phyloP scores from a whole-genome alignment of 2,888 invertebrate genomes.

The Campoplex nolae region DNA sequence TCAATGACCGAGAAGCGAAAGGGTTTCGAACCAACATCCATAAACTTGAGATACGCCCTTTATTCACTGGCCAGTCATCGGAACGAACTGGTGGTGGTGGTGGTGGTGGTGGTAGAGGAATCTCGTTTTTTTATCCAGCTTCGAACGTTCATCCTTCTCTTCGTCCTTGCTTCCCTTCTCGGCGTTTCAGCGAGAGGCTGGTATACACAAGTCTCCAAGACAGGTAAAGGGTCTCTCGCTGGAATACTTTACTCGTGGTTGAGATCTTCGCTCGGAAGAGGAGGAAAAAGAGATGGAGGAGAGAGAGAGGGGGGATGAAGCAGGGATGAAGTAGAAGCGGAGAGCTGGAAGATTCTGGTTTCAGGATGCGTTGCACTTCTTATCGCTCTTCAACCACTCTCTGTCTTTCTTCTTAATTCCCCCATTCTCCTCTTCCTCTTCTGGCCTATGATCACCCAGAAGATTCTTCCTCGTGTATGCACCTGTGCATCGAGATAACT shows the following conservation, averaged over 20 bases:
- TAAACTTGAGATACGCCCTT: conserved; percentile 8
- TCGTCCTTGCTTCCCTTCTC: conserved; percentile 57
- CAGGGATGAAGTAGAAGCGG: conserved; percentile 53
- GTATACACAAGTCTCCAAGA: conserved; percentile 12
- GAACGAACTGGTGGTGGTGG: background rate
- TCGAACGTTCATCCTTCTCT: conserved; percentile 51
- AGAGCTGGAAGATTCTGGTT: conserved; percentile 51
- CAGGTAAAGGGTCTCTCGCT: conserved; percentile 21
- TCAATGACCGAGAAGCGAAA: conserved; percentile 18
- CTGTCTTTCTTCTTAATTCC: background rate
- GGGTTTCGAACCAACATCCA: background rate
- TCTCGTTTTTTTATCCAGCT: conserved; percentile 27
- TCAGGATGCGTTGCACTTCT: conserved; percentile 40
- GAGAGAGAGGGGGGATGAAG: background rate
- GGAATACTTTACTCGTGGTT: conserved; percentile 15
- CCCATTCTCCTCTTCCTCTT: background rate
- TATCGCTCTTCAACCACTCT: conserved; percentile 20
- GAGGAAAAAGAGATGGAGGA: conserved; percentile 33
- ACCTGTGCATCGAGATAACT: background rate
- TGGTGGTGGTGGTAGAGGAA: conserved; percentile 25
- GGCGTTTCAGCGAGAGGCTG: conserved; percentile 7
- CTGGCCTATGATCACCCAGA: conserved; percentile 15
- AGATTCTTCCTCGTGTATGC: background rate
- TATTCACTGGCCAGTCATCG: background rate
- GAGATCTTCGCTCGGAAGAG: conserved; percentile 47